These are phyloP conservation scores for Ostrea edulis DNA, from an alignment of 1,140 invertebrate species.

Conservation along the genomic window DNA sequence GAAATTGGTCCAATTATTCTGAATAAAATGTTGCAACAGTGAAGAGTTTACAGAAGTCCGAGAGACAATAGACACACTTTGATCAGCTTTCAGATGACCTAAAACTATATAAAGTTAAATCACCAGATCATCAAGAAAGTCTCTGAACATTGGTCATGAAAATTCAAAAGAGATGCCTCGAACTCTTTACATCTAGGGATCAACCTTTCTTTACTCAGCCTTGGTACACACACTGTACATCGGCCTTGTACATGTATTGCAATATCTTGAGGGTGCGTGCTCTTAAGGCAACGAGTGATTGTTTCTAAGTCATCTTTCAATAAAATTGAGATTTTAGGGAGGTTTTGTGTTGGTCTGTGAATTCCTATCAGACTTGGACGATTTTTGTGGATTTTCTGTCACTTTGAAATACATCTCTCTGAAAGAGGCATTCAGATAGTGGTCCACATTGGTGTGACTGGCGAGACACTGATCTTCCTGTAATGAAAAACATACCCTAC, in stretches of 20 bases:
- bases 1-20: too few species aligned
- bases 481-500: not conserved
- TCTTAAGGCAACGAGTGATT: not conserved
- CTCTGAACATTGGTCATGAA: too few species aligned
- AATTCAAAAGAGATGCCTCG: too few species aligned
- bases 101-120: too few species aligned
- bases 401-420: constrained; percentile 70
- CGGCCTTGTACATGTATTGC: not conserved
- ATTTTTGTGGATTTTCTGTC: constrained; percentile 14
- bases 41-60: too few species aligned
- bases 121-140: too few species aligned
- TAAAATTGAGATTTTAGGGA: not conserved
- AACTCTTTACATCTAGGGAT: too few species aligned
- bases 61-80: too few species aligned
- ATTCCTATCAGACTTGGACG: not conserved
- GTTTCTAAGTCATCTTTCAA: not conserved
- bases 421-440: constrained; percentile 69
- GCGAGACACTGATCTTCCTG: constrained; percentile 29
- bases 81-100: too few species aligned
- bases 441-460: constrained; percentile 53
- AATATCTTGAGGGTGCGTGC: not conserved
- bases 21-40: too few species aligned
- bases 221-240: too few species aligned
- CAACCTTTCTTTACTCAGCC: too few species aligned
- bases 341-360: not conserved